These are phyloP conservation scores for Alitta virens DNA, from an alignment of 2,888 invertebrate genomes.

Conservation along the genomic window DNA sequence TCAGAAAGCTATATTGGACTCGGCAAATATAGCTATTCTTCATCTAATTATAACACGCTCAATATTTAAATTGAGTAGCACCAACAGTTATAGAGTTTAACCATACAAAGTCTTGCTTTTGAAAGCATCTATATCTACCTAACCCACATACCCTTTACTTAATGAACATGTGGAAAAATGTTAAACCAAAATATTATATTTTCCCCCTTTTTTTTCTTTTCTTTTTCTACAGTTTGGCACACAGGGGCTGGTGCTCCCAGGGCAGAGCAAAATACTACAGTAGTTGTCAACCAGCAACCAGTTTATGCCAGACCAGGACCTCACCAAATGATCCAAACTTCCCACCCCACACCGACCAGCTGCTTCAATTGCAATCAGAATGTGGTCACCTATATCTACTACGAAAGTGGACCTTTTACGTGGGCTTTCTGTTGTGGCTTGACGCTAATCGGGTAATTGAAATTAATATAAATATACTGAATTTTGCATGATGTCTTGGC, in stretches of 20 bases:
- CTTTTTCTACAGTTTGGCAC: slow-evolving; percentile 6
- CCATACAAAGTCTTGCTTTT: too few relatives aligned
- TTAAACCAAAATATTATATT: too few relatives aligned
- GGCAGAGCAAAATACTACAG: slow-evolving; percentile 8
- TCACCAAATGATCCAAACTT: slow-evolving; percentile 3
- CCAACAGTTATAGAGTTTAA: too few relatives aligned
- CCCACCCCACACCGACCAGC: slow-evolving; percentile 14
- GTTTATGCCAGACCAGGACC: slow-evolving; percentile 6
- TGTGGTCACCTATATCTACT: slow-evolving; percentile 25
- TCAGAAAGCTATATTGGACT: too few relatives aligned
- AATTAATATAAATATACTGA: background rate
- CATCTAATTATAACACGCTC: too few relatives aligned
- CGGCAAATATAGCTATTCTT: too few relatives aligned
- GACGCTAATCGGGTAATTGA: slow-evolving; percentile 17
- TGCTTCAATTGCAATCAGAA: slow-evolving; percentile 25
- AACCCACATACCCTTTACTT: too few relatives aligned
- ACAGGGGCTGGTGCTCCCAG: background rate
- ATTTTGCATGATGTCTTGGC: too few relatives aligned
- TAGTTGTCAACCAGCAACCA: slow-evolving; percentile 6
- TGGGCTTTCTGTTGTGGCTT: slow-evolving; percentile 19
- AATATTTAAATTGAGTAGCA: too few relatives aligned
- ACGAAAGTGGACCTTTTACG: slow-evolving; percentile 23
- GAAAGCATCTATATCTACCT: too few relatives aligned
- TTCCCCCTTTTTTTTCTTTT: too few relatives aligned
- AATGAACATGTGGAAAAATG: too few relatives aligned